Evolutionary conservation across 1,140 invertebrate species (phyloP).

Genomic region (Megathymus violae): DNA sequence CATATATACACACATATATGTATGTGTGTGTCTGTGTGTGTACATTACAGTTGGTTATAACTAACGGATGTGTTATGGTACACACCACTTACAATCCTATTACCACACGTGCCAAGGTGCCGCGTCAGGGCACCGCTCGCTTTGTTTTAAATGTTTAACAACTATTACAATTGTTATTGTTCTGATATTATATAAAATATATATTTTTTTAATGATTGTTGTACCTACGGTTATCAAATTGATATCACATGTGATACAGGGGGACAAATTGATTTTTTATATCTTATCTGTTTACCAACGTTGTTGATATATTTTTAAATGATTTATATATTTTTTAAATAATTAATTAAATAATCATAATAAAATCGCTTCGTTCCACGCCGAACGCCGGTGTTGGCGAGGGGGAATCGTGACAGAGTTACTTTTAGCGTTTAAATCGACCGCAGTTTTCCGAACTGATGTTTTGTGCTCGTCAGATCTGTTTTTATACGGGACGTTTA

Average conservation of each 20-base stretch:
- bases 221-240: not conserved
- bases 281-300: not conserved
- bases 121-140: too few relatives aligned
- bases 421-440: too few relatives aligned
- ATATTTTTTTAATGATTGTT: conserved; percentile 21
- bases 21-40: too few relatives aligned
- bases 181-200: conserved; percentile 44
- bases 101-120: too few relatives aligned
- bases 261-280: not conserved
- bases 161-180: conserved; percentile 48
- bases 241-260: not conserved
- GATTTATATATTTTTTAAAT: conserved; percentile 7
- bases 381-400: too few relatives aligned
- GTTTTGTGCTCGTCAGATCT: conserved; percentile 5
- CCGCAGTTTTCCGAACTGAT: too few relatives aligned
- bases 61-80: too few relatives aligned
- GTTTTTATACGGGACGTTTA: conserved; percentile 1
- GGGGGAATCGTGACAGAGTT: too few relatives aligned
- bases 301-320: not conserved
- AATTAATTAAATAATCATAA: too few relatives aligned
- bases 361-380: too few relatives aligned
- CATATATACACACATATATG: too few relatives aligned
- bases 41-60: too few relatives aligned
- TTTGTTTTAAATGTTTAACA: conserved; percentile 34
- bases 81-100: not conserved